Percentiles rank a stretch among this genome's conserved stretches.
phyloP scores from a whole-genome alignment of 2,888 invertebrate genomes.

The Uloborus plumipes region DNA sequence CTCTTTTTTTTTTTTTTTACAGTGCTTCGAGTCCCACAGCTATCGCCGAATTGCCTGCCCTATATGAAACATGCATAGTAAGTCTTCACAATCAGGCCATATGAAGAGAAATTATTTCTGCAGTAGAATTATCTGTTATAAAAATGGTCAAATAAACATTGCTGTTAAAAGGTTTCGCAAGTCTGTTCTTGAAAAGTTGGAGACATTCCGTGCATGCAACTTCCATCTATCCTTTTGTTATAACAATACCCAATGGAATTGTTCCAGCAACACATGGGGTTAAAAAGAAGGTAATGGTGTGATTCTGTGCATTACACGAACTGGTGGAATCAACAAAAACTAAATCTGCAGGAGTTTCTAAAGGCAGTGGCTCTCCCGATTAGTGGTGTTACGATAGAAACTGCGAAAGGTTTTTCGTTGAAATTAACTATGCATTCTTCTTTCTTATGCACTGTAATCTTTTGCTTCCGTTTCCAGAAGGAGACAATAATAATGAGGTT shows the following conservation, averaged over 20 bases:
- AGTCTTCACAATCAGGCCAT: background rate
- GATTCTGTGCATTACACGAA: background rate
- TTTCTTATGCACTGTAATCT: background rate
- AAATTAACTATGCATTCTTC: background rate
- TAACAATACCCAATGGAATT: conserved; percentile 4
- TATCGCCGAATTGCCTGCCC: conserved; percentile 14
- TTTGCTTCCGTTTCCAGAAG: background rate
- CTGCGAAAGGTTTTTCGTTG: background rate
- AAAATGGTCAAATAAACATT: background rate
- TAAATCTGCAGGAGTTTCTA: background rate
- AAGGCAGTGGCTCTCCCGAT: background rate
- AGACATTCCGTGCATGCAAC: background rate
- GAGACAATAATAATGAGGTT: too few relatives aligned
- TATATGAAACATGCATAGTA: conserved; percentile 12
- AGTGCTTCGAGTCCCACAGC: background rate
- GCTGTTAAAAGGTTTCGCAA: too few relatives aligned
- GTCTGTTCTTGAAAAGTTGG: background rate
- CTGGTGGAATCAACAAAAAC: background rate
- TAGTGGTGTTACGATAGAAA: background rate
- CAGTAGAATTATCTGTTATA: conserved; percentile 14
- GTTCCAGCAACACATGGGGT: background rate
- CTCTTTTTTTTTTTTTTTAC: background rate
- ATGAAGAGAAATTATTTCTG: background rate
- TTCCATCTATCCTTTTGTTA: conserved; percentile 7
- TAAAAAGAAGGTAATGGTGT: background rate